Percentiles rank a stretch among this genome's conserved stretches.
These are phyloP conservation scores for Isoperla grammatica DNA, from an alignment of 2,888 invertebrate species.

Conservation along the genomic window DNA sequence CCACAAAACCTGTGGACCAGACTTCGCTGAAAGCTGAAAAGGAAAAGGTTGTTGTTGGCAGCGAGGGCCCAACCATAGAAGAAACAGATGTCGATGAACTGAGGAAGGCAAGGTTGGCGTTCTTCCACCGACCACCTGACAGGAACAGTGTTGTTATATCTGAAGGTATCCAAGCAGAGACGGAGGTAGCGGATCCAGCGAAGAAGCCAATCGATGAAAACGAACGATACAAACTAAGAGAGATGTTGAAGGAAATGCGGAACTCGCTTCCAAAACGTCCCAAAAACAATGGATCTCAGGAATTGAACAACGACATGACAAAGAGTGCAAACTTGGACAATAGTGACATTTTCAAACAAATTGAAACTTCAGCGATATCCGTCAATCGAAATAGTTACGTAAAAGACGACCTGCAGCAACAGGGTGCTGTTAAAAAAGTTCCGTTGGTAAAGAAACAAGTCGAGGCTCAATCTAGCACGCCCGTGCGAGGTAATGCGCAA, in stretches of 20 bases:
- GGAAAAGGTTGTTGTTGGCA: background rate
- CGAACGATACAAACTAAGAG: slow-evolving; percentile 48
- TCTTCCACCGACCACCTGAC: slow-evolving; percentile 36
- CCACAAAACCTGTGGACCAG: slow-evolving; percentile 7
- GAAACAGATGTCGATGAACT: slow-evolving; percentile 39
- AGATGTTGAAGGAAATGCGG: slow-evolving; percentile 72
- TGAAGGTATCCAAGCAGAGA: slow-evolving; percentile 7
- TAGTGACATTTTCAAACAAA: slow-evolving; percentile 9
- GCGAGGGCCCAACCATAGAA: slow-evolving; percentile 5
- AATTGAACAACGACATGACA: background rate
- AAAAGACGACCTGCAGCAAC: slow-evolving; percentile 16
- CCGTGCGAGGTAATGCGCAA: background rate
- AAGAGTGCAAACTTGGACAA: background rate
- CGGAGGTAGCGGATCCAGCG: slow-evolving; percentile 5
- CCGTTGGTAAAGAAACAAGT: slow-evolving; percentile 5
- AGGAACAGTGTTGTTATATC: background rate
- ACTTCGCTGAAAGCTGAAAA: background rate
- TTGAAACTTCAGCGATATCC: slow-evolving; percentile 7
- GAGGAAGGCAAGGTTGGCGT: slow-evolving; percentile 41
- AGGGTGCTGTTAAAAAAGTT: slow-evolving; percentile 28
- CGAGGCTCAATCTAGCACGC: background rate
- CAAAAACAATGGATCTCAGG: slow-evolving; percentile 10
- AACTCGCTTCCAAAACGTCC: slow-evolving; percentile 60
- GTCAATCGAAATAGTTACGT: background rate
- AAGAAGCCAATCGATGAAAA: slow-evolving; percentile 29